Evolutionary conservation across 35 echinoderm and acorn worm genomes (phyloP).

Genomic region (Anneissia japonica): DNA sequence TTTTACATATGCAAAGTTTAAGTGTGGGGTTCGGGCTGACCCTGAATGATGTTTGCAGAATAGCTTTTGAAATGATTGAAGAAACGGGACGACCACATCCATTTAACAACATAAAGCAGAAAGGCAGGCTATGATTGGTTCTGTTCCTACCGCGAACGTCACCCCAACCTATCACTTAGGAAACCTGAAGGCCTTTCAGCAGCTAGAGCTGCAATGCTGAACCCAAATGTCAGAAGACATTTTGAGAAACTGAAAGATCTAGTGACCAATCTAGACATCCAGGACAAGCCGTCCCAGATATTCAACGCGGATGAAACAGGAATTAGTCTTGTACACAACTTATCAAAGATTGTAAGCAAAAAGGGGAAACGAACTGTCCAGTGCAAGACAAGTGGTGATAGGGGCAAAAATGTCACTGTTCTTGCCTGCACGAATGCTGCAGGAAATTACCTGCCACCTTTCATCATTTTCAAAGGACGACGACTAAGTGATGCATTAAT

Average conservation of each 20-base stretch:
- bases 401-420: conserved; percentile 47
- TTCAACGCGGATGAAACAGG: conserved; percentile 45
- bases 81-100: neutral
- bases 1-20: conserved; percentile 26
- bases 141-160: too few relatives aligned
- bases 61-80: neutral
- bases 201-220: conserved; percentile 41
- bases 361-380: conserved; percentile 30
- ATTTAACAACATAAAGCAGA: neutral
- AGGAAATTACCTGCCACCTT: conserved; percentile 27
- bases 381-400: conserved; percentile 38
- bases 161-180: conserved; percentile 33
- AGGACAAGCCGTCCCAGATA: conserved; percentile 30
- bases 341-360: conserved; percentile 25
- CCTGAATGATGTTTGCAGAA: neutral
- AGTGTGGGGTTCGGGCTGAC: conserved; percentile 11
- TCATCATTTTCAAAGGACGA: conserved; percentile 6
- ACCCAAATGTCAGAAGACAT: conserved; percentile 30
- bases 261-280: conserved; percentile 5
- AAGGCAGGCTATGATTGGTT: neutral
- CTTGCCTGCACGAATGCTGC: conserved; percentile 17
- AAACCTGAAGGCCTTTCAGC: conserved; percentile 43
- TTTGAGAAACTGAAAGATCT: conserved; percentile 28
- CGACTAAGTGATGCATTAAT: neutral
- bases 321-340: conserved; percentile 26